phyloP scores from a whole-genome alignment of 2,888 invertebrate species.

The Agelastica alni region DNA sequence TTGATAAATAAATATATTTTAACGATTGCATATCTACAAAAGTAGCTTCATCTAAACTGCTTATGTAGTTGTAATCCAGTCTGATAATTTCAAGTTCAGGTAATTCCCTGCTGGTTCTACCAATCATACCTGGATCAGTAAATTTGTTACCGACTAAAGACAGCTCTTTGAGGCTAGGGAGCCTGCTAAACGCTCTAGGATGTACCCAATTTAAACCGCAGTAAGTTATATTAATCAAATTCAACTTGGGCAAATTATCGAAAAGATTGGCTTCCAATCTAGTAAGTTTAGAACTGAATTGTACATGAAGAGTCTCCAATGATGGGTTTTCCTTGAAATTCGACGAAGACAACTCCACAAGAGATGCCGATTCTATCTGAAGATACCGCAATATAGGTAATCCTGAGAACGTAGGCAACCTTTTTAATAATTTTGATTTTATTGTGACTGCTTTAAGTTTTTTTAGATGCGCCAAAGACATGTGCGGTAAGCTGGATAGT shows the following conservation, averaged over 20 bases:
- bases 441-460: constrained; percentile 83
- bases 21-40: constrained; percentile 78
- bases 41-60: constrained; percentile 73
- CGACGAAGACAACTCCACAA: constrained; percentile 68
- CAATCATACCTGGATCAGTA: constrained; percentile 79
- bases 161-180: constrained; percentile 73
- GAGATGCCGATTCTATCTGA: constrained; percentile 70
- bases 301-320: constrained; percentile 75
- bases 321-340: constrained; percentile 73
- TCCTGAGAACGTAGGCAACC: constrained; percentile 74
- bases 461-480: constrained; percentile 74
- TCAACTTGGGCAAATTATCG: constrained; percentile 64
- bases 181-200: constrained; percentile 71
- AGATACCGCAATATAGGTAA: constrained; percentile 73
- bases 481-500: constrained; percentile 75
- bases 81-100: constrained; percentile 70
- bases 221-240: constrained; percentile 73
- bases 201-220: constrained; percentile 80
- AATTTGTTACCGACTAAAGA: constrained; percentile 74
- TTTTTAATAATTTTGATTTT: constrained; percentile 75
- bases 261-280: constrained; percentile 75
- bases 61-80: constrained; percentile 73
- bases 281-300: constrained; percentile 69
- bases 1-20: constrained; percentile 68
- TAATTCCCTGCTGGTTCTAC: constrained; percentile 75